Evolutionary conservation across 2,797 vertebrate genomes (phyloP).

Genomic region (Helicolenus hilgendorfi): DNA sequence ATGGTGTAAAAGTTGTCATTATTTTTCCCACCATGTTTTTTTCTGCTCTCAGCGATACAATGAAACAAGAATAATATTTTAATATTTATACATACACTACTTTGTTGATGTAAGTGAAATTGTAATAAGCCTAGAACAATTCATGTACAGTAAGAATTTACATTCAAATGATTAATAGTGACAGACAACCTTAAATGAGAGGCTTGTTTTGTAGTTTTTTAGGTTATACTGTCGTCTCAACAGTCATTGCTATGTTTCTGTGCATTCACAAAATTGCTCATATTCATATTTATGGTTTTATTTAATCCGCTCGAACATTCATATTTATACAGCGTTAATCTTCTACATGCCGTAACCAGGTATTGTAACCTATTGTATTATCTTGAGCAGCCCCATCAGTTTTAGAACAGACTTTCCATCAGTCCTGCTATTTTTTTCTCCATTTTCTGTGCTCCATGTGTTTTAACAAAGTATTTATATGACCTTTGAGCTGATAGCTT

Average conservation of each 20-base stretch:
- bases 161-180: background rate
- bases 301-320: constrained; percentile 34
- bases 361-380: constrained; percentile 39
- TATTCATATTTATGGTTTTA: background rate
- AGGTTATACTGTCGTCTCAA: background rate
- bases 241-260: background rate
- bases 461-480: background rate
- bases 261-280: background rate
- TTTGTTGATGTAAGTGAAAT: background rate
- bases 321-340: constrained; percentile 53
- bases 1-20: too few species aligned
- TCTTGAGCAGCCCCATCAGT: constrained; percentile 1
- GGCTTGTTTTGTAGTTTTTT: background rate
- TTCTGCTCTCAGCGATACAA: background rate
- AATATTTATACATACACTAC: background rate
- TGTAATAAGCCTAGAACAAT: background rate
- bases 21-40: too few species aligned
- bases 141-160: background rate
- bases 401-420: constrained; percentile 4
- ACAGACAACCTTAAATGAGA: background rate
- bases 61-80: background rate
- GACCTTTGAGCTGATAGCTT: background rate
- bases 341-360: constrained; percentile 44
- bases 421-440: background rate
- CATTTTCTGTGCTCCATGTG: background rate